A percentile compares a stretch with the other conserved stretches of the same genome.
Evolutionary conservation across 2,113 vertebrate species (phyloP).

Genomic region (Osmerus eperlanus): DNA sequence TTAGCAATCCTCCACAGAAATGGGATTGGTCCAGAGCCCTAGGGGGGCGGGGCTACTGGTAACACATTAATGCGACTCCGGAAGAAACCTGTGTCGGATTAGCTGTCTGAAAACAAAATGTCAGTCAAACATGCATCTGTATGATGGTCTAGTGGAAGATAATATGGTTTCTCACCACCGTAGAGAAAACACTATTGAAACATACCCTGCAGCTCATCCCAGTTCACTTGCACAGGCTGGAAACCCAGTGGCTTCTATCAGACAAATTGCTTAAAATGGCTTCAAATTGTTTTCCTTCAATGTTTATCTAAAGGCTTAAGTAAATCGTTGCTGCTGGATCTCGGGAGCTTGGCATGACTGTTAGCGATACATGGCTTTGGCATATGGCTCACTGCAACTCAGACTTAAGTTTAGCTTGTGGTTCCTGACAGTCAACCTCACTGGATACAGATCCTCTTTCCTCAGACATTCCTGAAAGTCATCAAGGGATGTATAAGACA

Average conservation of each 20-base stretch:
- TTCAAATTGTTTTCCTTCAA: conserved; percentile 58
- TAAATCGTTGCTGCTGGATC: conserved; percentile 56
- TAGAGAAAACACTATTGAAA: conserved; percentile 51
- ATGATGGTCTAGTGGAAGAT: conserved; percentile 55
- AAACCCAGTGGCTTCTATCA: conserved; percentile 53
- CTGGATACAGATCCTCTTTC: conserved; percentile 60
- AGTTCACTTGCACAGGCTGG: conserved; percentile 35
- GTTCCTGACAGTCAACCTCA: conserved; percentile 66
- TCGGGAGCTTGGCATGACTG: conserved; percentile 53
- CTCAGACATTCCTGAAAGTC: conserved; percentile 64
- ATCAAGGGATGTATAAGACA: conserved; percentile 59
- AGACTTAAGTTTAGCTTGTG: conserved; percentile 64
- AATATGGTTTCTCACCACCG: conserved; percentile 48
- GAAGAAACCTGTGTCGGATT: conserved; percentile 36
- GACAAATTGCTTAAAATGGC: conserved; percentile 59
- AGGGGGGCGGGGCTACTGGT: conserved; percentile 39
- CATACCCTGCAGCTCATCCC: conserved; percentile 37
- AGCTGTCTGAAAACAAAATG: conserved; percentile 38
- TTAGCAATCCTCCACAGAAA: conserved; percentile 45
- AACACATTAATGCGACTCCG: conserved; percentile 37
- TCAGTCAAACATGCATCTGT: conserved; percentile 27
- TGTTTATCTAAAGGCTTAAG: conserved; percentile 71
- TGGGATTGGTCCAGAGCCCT: conserved; percentile 19
- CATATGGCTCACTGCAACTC: conserved; percentile 66
- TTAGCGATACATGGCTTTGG: conserved; percentile 53